A percentile compares a stretch with the other conserved stretches of the same genome.
Evolutionary conservation across 2,797 vertebrate species (phyloP).

Genomic region (Gallinago nigripennis): DNA sequence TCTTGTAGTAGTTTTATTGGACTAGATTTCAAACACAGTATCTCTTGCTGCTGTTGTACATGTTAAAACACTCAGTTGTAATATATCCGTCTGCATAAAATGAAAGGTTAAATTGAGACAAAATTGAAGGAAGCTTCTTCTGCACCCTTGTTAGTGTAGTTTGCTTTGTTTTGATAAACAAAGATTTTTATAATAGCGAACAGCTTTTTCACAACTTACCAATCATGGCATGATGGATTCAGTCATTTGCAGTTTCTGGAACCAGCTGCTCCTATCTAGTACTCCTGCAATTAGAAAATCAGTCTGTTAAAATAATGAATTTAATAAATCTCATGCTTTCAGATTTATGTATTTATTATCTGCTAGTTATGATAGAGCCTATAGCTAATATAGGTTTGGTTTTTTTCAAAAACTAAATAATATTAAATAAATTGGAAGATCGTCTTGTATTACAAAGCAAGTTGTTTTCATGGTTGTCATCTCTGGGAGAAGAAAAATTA

Average conservation of each 20-base stretch:
- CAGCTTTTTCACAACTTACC: background rate
- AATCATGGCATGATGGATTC: background rate
- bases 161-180: background rate
- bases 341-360: background rate
- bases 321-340: background rate
- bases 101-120: background rate
- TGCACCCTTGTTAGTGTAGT: background rate
- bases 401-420: background rate
- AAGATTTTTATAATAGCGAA: background rate
- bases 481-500: background rate
- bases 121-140: background rate
- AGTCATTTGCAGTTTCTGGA: slow-evolving; percentile 23
- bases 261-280: background rate
- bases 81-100: background rate
- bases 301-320: background rate
- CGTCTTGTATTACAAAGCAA: background rate
- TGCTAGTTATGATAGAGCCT: background rate
- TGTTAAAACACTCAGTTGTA: background rate
- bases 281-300: slow-evolving; percentile 26
- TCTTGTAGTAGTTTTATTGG: background rate
- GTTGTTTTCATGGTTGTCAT: background rate
- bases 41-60: background rate
- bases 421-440: background rate
- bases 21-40: background rate
- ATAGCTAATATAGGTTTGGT: background rate